Base-by-base conservation (phyloP, 2,888 invertebrate species). In the Chaetoderma sp. region DNA sequence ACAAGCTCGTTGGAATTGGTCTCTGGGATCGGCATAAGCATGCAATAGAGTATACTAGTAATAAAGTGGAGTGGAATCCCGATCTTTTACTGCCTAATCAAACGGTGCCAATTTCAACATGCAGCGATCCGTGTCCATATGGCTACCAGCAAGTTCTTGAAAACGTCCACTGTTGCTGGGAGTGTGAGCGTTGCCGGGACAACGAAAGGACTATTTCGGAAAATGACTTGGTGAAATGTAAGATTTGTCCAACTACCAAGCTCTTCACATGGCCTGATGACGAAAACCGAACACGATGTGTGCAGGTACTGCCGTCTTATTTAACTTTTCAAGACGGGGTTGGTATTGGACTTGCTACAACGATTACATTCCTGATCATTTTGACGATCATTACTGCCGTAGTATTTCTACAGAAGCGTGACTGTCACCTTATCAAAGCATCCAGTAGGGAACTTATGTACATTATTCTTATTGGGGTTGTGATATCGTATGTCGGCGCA, bases 151-250 rank as follows among this genome's bases (percentile, higher is more conserved):
- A 67, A 1, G 65, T 74, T 0, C 66, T 62, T 44, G 56, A 55
- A 16, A 72, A 73, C 44, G 66, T 65, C 2, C 56, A 57, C 32
- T 78, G 78, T 60, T 78, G 78, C 67, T 78, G 76, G 77, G 63
- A 68, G 28, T 78, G 78, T 60, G 50, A 67, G 10, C 23, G 54
- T 18, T 78, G 78, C 62, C 61, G 65, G 1, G 65, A 64, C 28
- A 72, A 76, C 45, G 75, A 75, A 57, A 50, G 49, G 10, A 71
- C 68, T 1, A 62, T 67, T 2, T 25, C 69, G 13, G 21, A 23
- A 4, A 56, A 47, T 5, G 60, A 54, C 10, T 57, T 62, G 18
- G 44, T 64, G 8, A 45, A 60, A 23, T 78, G 78, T 33, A 25
- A 61, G 28, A 36, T 42, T 4, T 77, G 76, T 47, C 57, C 59